Percentiles rank a stretch among this genome's conserved stretches.
Evolutionary conservation across 2,797 vertebrate species (phyloP).

Genomic region (Menidia menidia): DNA sequence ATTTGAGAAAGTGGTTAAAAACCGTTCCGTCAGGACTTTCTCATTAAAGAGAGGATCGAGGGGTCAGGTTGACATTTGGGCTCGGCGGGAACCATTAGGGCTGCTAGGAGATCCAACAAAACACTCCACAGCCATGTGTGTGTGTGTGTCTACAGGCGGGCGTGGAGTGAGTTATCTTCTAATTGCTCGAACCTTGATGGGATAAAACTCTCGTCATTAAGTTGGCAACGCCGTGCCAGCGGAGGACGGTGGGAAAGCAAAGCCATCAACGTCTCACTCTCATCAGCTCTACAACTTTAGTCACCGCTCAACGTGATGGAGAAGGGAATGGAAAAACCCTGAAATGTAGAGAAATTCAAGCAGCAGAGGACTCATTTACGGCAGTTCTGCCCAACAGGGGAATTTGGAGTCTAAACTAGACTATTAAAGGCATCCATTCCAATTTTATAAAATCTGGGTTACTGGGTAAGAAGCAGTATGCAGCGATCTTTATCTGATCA

Average conservation of each 20-base stretch:
- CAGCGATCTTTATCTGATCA: background rate
- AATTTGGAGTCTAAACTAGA: background rate
- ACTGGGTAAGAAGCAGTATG: background rate
- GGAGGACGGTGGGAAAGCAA: conserved; percentile 61
- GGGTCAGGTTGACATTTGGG: conserved; percentile 72
- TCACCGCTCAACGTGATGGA: background rate
- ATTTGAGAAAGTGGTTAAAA: conserved; percentile 79
- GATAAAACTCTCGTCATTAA: conserved; percentile 33
- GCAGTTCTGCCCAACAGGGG: background rate
- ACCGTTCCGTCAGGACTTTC: conserved; percentile 76
- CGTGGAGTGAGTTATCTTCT: conserved; percentile 53
- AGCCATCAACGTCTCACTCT: conserved; percentile 11
- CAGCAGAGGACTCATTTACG: background rate
- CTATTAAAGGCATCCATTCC: background rate
- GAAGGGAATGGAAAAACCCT: conserved; percentile 11
- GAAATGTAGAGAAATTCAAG: background rate
- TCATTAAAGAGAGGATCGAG: conserved; percentile 63
- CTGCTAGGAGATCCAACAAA: conserved; percentile 75
- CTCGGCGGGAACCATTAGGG: conserved; percentile 59
- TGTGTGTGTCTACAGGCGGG: conserved; percentile 10
- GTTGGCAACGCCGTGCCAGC: conserved; percentile 30
- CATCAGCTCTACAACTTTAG: background rate
- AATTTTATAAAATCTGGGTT: background rate
- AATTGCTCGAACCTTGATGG: conserved; percentile 32
- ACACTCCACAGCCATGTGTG: conserved; percentile 10